Evolutionary conservation across 1,140 invertebrate genomes (phyloP).

Genomic region (Dreissena rostriformis): DNA sequence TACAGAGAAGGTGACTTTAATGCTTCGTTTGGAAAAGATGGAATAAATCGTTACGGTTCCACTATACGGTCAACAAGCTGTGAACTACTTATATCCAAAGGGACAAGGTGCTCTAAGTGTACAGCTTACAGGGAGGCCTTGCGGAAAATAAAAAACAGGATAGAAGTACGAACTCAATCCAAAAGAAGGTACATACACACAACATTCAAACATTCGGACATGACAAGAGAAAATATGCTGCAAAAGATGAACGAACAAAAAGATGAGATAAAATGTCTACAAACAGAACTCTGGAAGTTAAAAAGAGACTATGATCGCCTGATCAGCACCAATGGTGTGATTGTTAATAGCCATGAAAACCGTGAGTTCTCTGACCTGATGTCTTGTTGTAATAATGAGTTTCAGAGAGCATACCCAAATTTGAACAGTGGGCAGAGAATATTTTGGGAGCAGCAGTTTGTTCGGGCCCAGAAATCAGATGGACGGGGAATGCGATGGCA

Average conservation of each 20-base stretch:
- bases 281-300: background rate
- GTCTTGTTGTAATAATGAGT: background rate
- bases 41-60: no score
- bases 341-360: background rate
- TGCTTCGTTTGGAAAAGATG: no score
- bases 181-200: background rate
- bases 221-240: background rate
- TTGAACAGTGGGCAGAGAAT: conserved; percentile 22
- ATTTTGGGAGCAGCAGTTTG: conserved; percentile 52
- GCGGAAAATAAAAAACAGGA: no score
- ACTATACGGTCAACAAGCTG: no score
- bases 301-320: background rate
- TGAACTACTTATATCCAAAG: no score
- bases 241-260: conserved; percentile 14
- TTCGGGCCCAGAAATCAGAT: background rate
- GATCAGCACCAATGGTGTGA: background rate
- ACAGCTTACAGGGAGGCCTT: no score
- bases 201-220: background rate
- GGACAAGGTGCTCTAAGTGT: no score
- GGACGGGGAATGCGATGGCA: conserved; percentile 59
- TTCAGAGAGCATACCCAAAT: conserved; percentile 38
- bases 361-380: conserved; percentile 19
- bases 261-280: conserved; percentile 11
- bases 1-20: no score
- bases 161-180: no score